These are phyloP conservation scores for Cantharis rustica DNA, from an alignment of 2,888 invertebrate species.

Conservation along the genomic window DNA sequence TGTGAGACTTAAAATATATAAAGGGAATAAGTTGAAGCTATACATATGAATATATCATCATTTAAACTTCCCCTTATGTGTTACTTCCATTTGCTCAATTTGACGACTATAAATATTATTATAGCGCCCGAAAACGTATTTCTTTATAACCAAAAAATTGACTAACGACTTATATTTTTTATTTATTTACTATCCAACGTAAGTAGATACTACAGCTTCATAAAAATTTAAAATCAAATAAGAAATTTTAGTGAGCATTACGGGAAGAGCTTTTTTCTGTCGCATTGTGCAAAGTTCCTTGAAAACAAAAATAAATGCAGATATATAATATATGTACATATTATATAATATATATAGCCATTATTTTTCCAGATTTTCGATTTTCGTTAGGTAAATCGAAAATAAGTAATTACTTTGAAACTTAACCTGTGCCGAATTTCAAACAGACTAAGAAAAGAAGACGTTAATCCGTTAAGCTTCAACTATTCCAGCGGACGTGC, in stretches of 20 bases:
- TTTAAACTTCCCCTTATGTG: slow-evolving; percentile 29
- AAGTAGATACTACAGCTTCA: neutral
- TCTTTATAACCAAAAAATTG: neutral
- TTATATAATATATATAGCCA: neutral
- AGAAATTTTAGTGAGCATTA: neutral
- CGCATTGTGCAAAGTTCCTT: neutral
- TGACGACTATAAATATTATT: slow-evolving; percentile 25
- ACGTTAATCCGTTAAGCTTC: neutral
- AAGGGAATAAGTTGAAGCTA: slow-evolving; percentile 32
- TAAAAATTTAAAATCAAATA: neutral
- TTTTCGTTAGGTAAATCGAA: neutral
- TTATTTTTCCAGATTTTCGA: neutral
- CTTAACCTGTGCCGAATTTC: neutral
- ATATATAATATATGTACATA: neutral
- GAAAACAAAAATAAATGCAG: neutral
- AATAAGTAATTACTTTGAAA: neutral
- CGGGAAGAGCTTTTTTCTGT: neutral
- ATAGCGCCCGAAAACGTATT: neutral
- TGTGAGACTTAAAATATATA: slow-evolving; percentile 42
- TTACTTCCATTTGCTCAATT: slow-evolving; percentile 29
- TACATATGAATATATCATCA: slow-evolving; percentile 39
- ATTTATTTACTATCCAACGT: neutral
- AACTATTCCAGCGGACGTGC: neutral
- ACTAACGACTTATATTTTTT: neutral
- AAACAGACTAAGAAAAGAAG: neutral